Evolutionary conservation across 2,113 vertebrate genomes (phyloP).

Genomic region (Petrocephalus zakoni): DNA sequence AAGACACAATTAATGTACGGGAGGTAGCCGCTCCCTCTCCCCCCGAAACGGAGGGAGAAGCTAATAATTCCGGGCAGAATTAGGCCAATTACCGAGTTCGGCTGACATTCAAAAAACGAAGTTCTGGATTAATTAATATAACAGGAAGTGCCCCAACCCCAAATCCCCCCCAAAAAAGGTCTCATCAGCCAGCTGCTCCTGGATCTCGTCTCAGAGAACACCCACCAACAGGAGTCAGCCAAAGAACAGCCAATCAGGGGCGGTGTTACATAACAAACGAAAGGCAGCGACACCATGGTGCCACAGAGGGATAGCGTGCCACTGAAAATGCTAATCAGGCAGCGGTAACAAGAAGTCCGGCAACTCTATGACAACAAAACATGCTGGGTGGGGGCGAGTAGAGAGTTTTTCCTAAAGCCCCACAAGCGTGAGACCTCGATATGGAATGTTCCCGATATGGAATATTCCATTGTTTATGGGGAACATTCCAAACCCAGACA

Average conservation of each 20-base stretch:
- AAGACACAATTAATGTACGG: background rate
- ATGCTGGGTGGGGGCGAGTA: background rate
- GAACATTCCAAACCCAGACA: too few species aligned
- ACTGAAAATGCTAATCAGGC: background rate
- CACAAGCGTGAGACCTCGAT: background rate
- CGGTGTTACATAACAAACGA: background rate
- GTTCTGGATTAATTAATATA: background rate
- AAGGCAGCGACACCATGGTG: background rate
- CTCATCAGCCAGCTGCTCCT: background rate
- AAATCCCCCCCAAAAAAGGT: background rate
- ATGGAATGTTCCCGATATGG: too few species aligned
- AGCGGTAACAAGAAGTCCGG: background rate
- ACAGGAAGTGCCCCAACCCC: background rate
- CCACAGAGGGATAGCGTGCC: background rate
- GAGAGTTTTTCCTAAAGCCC: background rate
- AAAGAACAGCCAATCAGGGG: background rate
- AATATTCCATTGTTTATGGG: too few species aligned
- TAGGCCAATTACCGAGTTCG: background rate
- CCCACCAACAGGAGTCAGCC: background rate
- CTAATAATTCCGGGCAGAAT: slow-evolving; percentile 6
- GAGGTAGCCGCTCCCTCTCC: background rate
- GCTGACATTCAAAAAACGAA: background rate
- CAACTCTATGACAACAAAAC: background rate
- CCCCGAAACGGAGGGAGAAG: too few species aligned
- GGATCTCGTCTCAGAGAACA: background rate